Evolutionary conservation across 2,113 vertebrate species (phyloP).

Genomic region (Chionis minor): DNA sequence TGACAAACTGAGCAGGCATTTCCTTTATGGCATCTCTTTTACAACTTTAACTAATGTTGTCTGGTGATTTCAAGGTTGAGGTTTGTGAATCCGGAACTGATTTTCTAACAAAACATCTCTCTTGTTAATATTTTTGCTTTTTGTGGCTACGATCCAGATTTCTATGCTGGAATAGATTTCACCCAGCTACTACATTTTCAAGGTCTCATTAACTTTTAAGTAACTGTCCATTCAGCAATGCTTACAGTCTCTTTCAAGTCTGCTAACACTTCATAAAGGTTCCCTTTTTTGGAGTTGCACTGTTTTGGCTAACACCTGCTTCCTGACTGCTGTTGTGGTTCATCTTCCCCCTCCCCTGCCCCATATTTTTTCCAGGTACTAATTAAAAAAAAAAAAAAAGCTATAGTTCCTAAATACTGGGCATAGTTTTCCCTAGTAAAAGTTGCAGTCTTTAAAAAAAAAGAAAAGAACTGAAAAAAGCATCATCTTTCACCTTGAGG

Average conservation of each 20-base stretch:
- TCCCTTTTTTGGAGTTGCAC: background rate
- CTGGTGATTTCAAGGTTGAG: background rate
- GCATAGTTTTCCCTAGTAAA: background rate
- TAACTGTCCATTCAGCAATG: background rate
- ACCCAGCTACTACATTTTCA: background rate
- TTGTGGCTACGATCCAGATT: background rate
- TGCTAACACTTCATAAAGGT: background rate
- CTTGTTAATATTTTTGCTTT: background rate
- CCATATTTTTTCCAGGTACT: background rate
- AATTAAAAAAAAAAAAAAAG: background rate
- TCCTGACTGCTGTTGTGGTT: background rate
- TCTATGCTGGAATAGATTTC: background rate
- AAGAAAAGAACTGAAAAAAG: background rate
- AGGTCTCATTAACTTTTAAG: background rate
- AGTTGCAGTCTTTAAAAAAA: background rate
- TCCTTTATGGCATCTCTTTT: background rate
- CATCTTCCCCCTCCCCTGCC: accelerated
- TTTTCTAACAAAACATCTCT: background rate
- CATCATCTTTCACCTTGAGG: background rate
- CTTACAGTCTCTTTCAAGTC: background rate
- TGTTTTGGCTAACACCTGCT: background rate
- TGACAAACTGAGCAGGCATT: background rate
- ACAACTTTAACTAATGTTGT: background rate
- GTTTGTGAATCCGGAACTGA: background rate
- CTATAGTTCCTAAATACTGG: background rate